phyloP scores from a whole-genome alignment of 2,888 invertebrate species.

The Itoplectis maculator region DNA sequence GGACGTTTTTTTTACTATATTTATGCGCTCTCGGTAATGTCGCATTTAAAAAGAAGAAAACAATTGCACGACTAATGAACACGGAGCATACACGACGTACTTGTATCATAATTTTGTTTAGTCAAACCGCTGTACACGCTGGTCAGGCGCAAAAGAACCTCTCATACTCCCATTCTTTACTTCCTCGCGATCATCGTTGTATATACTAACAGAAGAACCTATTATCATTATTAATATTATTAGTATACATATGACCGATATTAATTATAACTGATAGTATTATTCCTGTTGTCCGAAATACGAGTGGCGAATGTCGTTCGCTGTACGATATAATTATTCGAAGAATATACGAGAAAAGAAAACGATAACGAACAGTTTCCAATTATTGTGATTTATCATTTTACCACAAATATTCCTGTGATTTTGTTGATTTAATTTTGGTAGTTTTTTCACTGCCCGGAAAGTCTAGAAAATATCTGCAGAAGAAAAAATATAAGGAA shows the following conservation, averaged over 20 bases:
- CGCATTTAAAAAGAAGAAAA: constrained; percentile 2
- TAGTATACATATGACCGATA: constrained; percentile 52
- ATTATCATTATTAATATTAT: constrained; percentile 65
- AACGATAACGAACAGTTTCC: constrained; percentile 51
- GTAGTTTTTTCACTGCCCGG: too few relatives aligned
- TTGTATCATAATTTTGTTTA: constrained; percentile 29
- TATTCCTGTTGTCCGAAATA: constrained; percentile 77
- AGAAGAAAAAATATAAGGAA: too few relatives aligned
- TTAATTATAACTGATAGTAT: constrained; percentile 78
- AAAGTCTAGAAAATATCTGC: too few relatives aligned
- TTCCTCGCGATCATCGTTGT: constrained; percentile 63
- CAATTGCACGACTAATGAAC: constrained; percentile 40
- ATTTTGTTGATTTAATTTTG: too few relatives aligned
- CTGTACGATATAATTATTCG: constrained; percentile 65
- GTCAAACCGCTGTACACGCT: constrained; percentile 29
- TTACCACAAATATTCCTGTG: too few relatives aligned
- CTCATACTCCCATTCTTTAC: constrained; percentile 46
- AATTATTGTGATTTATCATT: constrained; percentile 70
- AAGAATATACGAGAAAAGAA: constrained; percentile 64
- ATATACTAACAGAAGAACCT: constrained; percentile 61
- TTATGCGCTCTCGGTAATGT: constrained; percentile 31
- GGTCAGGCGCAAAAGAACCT: constrained; percentile 52
- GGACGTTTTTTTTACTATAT: constrained; percentile 11
- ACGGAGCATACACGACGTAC: constrained; percentile 48
- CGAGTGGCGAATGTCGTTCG: constrained; percentile 70